These are phyloP conservation scores for Cryptoprocta ferox DNA, from an alignment of 2,797 vertebrate species.

Conservation along the genomic window DNA sequence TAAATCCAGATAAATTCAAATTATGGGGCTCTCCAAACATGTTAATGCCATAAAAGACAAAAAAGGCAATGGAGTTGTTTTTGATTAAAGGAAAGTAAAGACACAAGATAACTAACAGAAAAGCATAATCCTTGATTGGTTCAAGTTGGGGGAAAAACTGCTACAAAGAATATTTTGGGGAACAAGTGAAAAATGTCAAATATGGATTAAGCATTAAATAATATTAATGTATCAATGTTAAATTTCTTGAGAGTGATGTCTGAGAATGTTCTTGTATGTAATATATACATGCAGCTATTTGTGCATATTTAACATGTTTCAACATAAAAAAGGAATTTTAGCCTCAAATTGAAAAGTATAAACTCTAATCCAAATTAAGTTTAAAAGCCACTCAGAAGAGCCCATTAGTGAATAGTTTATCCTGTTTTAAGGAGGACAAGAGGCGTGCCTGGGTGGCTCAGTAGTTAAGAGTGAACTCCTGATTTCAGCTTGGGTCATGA, in stretches of 20 bases:
- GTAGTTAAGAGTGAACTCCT: too few species aligned
- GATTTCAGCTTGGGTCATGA: too few species aligned
- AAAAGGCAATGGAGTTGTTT: not conserved
- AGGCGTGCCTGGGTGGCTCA: too few species aligned
- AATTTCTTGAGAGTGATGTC: not conserved
- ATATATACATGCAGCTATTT: not conserved
- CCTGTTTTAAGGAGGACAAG: not conserved
- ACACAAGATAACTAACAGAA: slow-evolving; percentile 35
- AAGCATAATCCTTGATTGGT: not conserved
- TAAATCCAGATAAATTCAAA: slow-evolving; percentile 43
- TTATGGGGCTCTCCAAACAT: not conserved
- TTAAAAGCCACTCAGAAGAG: not conserved
- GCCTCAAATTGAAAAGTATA: not conserved
- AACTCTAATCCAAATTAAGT: slow-evolving; percentile 42
- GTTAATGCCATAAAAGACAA: not conserved
- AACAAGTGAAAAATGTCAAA: not conserved
- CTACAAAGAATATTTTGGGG: not conserved
- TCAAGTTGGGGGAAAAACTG: not conserved
- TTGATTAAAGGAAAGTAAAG: not conserved
- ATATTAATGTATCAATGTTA: not conserved
- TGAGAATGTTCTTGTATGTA: not conserved
- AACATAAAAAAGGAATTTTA: not conserved
- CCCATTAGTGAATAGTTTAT: not conserved
- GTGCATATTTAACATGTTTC: not conserved
- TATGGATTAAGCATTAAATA: slow-evolving; percentile 5